These are phyloP conservation scores for Patella vulgata DNA, from an alignment of 1,140 invertebrate species.

Conservation along the genomic window DNA sequence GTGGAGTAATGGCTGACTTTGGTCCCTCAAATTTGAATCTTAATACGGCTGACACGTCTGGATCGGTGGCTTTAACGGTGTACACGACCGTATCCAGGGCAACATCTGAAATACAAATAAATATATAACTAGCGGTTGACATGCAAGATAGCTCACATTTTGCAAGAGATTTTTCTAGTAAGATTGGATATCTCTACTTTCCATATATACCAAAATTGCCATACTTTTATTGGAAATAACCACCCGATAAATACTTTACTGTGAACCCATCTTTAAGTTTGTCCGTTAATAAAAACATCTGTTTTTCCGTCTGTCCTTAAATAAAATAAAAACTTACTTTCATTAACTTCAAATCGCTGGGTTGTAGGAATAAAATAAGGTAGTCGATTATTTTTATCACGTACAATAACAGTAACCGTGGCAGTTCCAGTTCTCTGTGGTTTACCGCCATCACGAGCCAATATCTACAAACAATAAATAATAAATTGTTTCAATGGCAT, in stretches of 20 bases:
- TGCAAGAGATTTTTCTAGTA: too few relatives aligned
- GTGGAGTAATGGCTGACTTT: conserved; percentile 81
- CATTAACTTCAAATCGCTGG: conserved; percentile 80
- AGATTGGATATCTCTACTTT: too few relatives aligned
- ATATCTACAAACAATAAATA: conserved; percentile 65
- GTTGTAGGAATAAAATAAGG: conserved; percentile 85
- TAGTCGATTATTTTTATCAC: conserved; percentile 81
- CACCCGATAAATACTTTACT: too few relatives aligned
- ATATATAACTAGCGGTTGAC: too few relatives aligned
- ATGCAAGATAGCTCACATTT: too few relatives aligned
- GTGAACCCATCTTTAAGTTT: too few relatives aligned
- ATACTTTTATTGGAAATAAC: too few relatives aligned
- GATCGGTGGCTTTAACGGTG: conserved; percentile 80
- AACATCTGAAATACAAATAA: conserved; percentile 70
- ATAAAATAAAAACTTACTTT: conserved; percentile 65
- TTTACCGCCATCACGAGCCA: conserved; percentile 84
- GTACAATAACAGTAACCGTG: conserved; percentile 78
- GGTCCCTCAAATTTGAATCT: conserved; percentile 79
- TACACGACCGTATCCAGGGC: conserved; percentile 78
- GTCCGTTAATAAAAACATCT: too few relatives aligned
- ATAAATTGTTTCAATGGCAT: too few relatives aligned
- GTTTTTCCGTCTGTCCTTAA: too few relatives aligned
- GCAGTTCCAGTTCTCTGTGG: conserved; percentile 78
- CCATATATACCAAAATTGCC: too few relatives aligned
- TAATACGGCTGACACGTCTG: conserved; percentile 76